Evolutionary conservation across 2,888 invertebrate genomes (phyloP).

Genomic region (Machimus rusticus): DNA sequence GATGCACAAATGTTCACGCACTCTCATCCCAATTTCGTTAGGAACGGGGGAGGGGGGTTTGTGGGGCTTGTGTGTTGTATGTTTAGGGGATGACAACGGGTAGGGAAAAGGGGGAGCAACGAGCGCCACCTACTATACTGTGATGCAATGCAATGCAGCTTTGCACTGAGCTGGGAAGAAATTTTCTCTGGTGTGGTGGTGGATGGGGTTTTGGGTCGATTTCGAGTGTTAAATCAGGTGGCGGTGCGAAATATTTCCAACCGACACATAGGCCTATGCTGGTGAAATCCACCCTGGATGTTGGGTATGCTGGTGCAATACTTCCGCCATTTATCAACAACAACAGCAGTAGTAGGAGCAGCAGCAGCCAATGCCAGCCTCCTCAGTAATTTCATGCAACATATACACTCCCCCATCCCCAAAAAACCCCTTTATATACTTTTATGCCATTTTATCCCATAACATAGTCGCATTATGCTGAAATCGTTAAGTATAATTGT

Average conservation of each 20-base stretch:
- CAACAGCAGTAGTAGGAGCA: background rate
- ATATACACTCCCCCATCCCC: background rate
- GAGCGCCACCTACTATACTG: background rate
- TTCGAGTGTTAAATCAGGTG: background rate
- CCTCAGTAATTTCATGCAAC: background rate
- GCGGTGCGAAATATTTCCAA: background rate
- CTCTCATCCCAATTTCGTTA: background rate
- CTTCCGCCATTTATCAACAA: background rate
- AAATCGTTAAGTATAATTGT: background rate
- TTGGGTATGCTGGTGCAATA: background rate
- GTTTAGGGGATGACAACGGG: background rate
- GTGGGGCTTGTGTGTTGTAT: background rate
- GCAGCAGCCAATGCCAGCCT: background rate
- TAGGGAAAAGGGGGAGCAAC: background rate
- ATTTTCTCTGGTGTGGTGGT: background rate
- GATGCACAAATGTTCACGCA: background rate
- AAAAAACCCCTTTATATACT: background rate
- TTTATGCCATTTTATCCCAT: conserved; percentile 2
- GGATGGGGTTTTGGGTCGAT: background rate
- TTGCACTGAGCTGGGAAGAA: background rate
- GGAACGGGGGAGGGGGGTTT: background rate
- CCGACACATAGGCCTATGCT: background rate
- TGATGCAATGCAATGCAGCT: background rate
- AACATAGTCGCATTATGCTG: background rate
- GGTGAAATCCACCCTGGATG: background rate